A percentile compares a stretch with the other conserved stretches of the same genome.
Evolutionary conservation across 2,888 invertebrate genomes (phyloP).

Genomic region (Coecobrya sp.): DNA sequence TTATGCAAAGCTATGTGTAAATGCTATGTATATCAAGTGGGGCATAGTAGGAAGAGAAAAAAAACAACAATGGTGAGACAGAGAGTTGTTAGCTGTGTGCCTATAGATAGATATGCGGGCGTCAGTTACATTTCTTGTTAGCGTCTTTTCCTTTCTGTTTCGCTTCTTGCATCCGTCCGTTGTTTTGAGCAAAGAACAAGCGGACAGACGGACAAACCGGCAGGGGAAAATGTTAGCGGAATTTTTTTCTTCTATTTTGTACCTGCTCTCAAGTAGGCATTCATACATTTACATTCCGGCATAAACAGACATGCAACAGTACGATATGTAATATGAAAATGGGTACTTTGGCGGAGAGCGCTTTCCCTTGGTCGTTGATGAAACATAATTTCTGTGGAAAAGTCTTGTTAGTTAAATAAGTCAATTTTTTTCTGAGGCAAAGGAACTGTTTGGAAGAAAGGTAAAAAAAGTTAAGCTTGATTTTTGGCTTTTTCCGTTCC

Average conservation of each 20-base stretch:
- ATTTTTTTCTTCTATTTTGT: not conserved
- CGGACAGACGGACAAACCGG: conserved; percentile 10
- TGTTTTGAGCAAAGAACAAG: not conserved
- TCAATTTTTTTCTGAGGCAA: not conserved
- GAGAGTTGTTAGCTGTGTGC: not conserved
- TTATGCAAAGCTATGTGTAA: conserved; percentile 9
- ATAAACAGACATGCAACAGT: not conserved
- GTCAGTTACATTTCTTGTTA: not conserved
- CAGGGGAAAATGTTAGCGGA: not conserved
- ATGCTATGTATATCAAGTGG: not conserved
- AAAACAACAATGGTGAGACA: not conserved
- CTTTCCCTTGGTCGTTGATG: not conserved
- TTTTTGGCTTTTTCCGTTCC: conserved; percentile 21
- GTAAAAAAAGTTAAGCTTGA: not conserved
- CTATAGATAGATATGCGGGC: not conserved
- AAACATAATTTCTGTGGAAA: conserved; percentile 3
- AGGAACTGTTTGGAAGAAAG: conserved; percentile 29
- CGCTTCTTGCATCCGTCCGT: conserved; percentile 43
- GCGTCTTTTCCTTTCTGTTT: conserved; percentile 31
- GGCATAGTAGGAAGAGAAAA: not conserved
- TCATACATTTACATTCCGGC: too few species aligned
- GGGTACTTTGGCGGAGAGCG: not conserved
- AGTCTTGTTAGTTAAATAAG: conserved; percentile 4
- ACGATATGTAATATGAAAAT: not conserved
- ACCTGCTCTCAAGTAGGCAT: not conserved